A percentile compares a stretch with the other conserved stretches of the same genome.
These are phyloP conservation scores for Desoria tigrina DNA, from an alignment of 2,888 invertebrate genomes.

Conservation along the genomic window DNA sequence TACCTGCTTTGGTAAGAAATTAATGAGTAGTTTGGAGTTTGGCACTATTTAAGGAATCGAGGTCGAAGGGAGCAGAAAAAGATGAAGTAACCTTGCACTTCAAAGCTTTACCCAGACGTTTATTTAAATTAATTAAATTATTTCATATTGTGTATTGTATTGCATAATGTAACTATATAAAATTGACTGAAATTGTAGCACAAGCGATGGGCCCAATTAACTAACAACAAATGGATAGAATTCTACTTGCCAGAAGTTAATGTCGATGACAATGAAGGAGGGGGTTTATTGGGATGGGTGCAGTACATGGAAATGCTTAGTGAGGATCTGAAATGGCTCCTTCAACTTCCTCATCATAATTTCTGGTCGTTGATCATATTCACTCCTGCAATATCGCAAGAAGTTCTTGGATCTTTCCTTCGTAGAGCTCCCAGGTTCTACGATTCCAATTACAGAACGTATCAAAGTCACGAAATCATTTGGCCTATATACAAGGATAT, in stretches of 20 bases:
- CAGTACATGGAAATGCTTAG: constrained; percentile 64
- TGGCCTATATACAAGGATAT: constrained; percentile 65
- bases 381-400: constrained; percentile 65
- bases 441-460: constrained; percentile 57
- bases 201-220: constrained; percentile 63
- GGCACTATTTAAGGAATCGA: neutral
- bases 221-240: constrained; percentile 59
- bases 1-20: constrained; percentile 67
- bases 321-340: constrained; percentile 69
- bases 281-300: constrained; percentile 68
- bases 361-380: constrained; percentile 65
- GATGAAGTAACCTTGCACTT: too few species aligned
- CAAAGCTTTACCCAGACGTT: too few species aligned
- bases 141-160: constrained; percentile 9
- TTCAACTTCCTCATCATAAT: constrained; percentile 69
- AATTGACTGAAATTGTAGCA: constrained; percentile 61
- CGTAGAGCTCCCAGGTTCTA: constrained; percentile 73
- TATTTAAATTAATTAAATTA: constrained; percentile 1
- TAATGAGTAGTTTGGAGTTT: constrained; percentile 4
- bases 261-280: constrained; percentile 59
- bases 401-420: constrained; percentile 70
- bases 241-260: constrained; percentile 62
- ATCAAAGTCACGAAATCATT: constrained; percentile 59
- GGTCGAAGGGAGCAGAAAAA: too few species aligned
- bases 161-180: too few species aligned